Conservation (phyloP, 2,113 vertebrate genomes). For the Lanius collurio region DNA sequence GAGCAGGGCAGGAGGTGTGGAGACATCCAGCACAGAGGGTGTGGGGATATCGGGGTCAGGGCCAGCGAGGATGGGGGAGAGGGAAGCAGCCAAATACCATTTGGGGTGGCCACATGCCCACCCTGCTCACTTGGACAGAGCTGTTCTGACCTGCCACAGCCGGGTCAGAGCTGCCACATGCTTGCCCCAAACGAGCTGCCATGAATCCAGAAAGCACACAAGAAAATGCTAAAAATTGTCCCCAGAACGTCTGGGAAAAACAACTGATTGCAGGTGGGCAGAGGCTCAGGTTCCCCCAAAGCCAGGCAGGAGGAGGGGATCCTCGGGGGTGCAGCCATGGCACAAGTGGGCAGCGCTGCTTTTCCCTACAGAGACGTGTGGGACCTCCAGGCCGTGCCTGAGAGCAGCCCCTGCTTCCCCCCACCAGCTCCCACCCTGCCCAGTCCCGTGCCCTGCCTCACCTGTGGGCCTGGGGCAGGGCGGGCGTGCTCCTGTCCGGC, state of each 20-base stretch:
- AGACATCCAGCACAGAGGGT: fast-evolving
- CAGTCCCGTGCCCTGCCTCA: fast-evolving
- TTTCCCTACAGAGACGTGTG: neutral
- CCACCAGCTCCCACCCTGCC: neutral
- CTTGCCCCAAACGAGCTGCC: neutral
- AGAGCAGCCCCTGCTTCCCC: neutral
- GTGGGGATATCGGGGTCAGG: neutral
- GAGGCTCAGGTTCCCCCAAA: neutral
- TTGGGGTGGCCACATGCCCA: fast-evolving
- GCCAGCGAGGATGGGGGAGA: neutral
- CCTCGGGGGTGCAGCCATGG: fast-evolving
- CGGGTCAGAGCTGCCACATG: neutral
- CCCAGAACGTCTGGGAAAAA: neutral
- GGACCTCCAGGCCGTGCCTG: neutral
- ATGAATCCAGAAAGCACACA: fast-evolving
- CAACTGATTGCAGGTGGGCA: neutral
- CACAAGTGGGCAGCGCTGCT: neutral
- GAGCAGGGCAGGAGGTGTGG: neutral
- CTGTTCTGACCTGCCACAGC: neutral
- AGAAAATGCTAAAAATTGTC: neutral
- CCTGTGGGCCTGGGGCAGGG: neutral
- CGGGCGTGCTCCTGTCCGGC: fast-evolving
- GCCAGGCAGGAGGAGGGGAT: neutral
- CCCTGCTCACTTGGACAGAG: neutral
- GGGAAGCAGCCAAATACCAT: fast-evolving